Evolutionary conservation across 1,140 invertebrate species (phyloP).

Genomic region (Lineus longissimus): DNA sequence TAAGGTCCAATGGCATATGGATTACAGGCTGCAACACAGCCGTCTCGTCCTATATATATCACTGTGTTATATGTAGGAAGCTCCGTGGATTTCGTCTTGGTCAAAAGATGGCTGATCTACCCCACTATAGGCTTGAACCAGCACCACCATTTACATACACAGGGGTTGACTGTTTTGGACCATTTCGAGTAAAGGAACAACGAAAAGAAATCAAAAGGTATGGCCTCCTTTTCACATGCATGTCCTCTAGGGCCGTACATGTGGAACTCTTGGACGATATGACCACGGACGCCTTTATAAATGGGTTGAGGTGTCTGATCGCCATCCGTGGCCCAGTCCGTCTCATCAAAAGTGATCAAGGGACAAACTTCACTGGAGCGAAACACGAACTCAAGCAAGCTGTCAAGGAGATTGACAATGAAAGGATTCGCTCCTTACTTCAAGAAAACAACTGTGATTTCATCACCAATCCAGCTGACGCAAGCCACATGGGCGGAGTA

Average conservation of each 20-base stretch:
- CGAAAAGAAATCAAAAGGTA: constrained; percentile 7
- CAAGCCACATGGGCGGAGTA: neutral
- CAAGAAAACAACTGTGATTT: too few relatives aligned
- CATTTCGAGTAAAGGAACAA: neutral
- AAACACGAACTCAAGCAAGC: neutral
- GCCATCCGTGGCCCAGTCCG: neutral
- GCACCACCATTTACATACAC: constrained; percentile 18
- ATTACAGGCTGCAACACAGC: constrained; percentile 16
- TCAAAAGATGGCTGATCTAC: constrained; percentile 17
- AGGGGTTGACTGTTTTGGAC: constrained; percentile 22
- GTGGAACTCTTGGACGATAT: constrained; percentile 12
- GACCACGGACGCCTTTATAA: constrained; percentile 17
- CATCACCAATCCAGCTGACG: too few relatives aligned
- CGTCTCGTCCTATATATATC: too few relatives aligned
- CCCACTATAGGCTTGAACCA: neutral
- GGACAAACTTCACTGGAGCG: constrained; percentile 1
- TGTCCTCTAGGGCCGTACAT: constrained; percentile 13
- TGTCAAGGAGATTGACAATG: too few relatives aligned
- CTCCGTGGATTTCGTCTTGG: neutral
- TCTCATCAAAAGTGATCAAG: neutral
- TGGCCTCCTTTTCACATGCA: constrained; percentile 14
- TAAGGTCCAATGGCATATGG: constrained; percentile 17
- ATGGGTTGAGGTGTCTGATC: constrained; percentile 8
- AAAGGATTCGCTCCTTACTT: too few relatives aligned
- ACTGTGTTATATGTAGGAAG: constrained; percentile 1